Evolutionary conservation across 2,113 vertebrate genomes (phyloP).

Genomic region (Calidris pugnax): DNA sequence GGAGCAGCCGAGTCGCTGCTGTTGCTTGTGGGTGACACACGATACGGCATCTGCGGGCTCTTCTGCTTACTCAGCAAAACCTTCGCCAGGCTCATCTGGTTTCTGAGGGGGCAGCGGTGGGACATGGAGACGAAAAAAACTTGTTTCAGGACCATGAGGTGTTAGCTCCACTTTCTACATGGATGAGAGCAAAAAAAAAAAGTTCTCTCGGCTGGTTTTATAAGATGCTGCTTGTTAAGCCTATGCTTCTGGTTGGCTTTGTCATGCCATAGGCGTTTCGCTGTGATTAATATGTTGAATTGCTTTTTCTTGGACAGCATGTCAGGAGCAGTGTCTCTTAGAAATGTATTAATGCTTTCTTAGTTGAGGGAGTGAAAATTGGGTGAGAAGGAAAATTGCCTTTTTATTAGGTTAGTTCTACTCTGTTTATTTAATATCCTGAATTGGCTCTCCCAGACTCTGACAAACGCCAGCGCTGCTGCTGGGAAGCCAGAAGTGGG

Average conservation of each 20-base stretch:
- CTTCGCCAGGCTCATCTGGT: constrained; percentile 5
- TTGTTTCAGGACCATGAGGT: not conserved
- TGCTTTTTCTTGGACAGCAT: not conserved
- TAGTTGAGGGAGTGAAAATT: not conserved
- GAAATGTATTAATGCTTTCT: not conserved
- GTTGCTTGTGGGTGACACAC: constrained; percentile 16
- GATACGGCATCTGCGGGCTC: not conserved
- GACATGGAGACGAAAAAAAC: not conserved
- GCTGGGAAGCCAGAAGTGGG: not conserved
- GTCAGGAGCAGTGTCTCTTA: not conserved
- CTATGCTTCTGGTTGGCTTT: not conserved
- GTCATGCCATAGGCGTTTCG: not conserved
- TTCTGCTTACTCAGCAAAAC: constrained; percentile 61
- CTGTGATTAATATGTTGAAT: not conserved
- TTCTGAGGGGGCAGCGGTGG: not conserved
- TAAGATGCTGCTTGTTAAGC: not conserved
- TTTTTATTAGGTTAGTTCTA: not conserved
- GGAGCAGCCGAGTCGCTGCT: not conserved
- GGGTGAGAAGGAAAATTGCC: not conserved
- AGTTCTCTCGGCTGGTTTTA: not conserved
- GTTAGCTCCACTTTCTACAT: not conserved
- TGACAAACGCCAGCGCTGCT: not conserved
- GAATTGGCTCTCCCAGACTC: not conserved
- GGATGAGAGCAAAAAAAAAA: not conserved
- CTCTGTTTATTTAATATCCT: not conserved